A percentile compares a stretch with the other conserved stretches of the same genome.
phyloP scores from a whole-genome alignment of 2,797 vertebrate species.

The Megalops cyprinoides region DNA sequence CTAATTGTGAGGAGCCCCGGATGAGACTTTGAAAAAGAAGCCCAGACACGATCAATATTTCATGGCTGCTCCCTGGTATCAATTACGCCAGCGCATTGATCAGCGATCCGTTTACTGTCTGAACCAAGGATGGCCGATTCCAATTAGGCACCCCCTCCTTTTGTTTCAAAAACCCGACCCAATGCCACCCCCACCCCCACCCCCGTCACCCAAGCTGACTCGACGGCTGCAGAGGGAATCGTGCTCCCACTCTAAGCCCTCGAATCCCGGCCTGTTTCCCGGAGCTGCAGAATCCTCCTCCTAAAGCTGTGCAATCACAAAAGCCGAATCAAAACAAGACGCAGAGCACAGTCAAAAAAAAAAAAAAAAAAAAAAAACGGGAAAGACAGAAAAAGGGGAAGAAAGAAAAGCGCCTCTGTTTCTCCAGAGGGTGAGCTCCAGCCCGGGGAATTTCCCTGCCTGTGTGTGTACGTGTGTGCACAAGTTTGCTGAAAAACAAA shows the following conservation, averaged over 20 bases:
- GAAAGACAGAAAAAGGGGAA: background rate
- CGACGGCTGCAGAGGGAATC: background rate
- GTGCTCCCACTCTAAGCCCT: background rate
- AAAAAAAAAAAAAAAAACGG: too few relatives aligned
- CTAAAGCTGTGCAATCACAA: background rate
- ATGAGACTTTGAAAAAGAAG: slow-evolving; percentile 21
- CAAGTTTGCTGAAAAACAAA: too few relatives aligned
- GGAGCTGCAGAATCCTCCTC: background rate
- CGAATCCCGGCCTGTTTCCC: background rate
- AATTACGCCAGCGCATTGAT: slow-evolving; percentile 66
- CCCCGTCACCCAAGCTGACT: background rate
- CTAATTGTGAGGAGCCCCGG: background rate
- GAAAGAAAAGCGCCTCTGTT: background rate
- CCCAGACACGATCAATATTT: slow-evolving; percentile 60
- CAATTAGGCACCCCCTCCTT: slow-evolving; percentile 39
- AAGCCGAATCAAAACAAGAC: background rate
- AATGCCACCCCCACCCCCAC: background rate
- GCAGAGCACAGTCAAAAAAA: too few relatives aligned
- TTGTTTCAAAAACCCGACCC: background rate
- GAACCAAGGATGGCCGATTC: slow-evolving; percentile 39
- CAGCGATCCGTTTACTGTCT: slow-evolving; percentile 57
- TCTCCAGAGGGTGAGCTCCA: background rate
- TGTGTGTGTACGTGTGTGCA: background rate
- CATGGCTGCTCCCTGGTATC: slow-evolving; percentile 55
- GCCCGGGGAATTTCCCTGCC: background rate